These are phyloP conservation scores for Seriola rivoliana DNA, from an alignment of 2,113 vertebrate genomes.

Conservation along the genomic window DNA sequence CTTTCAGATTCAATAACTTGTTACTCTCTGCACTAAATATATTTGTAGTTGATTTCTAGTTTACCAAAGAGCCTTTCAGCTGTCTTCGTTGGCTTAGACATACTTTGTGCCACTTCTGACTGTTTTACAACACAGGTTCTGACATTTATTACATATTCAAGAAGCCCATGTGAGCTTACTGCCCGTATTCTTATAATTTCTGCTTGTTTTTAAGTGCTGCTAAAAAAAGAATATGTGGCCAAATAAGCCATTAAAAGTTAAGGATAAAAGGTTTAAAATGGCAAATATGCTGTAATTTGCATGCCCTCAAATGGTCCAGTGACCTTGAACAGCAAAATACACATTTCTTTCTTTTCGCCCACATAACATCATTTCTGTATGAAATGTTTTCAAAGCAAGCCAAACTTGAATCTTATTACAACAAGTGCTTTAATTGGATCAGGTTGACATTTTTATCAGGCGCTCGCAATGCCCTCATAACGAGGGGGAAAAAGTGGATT, in stretches of 20 bases:
- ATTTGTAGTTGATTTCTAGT: constrained; percentile 5
- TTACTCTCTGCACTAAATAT: background rate
- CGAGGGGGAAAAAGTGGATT: constrained; percentile 77
- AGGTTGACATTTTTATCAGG: constrained; percentile 83
- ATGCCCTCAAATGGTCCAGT: constrained; percentile 48
- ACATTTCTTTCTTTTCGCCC: background rate
- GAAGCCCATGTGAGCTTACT: background rate
- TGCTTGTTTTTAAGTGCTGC: background rate
- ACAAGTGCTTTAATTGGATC: constrained; percentile 82
- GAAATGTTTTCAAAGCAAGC: constrained; percentile 68
- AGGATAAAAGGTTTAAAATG: constrained; percentile 29
- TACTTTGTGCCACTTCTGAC: constrained; percentile 1
- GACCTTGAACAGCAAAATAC: constrained; percentile 55
- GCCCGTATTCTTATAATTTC: constrained; percentile 1
- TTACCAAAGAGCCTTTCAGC: constrained; percentile 11
- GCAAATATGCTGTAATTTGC: constrained; percentile 19
- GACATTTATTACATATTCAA: constrained; percentile 1
- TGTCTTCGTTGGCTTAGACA: background rate
- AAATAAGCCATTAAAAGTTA: constrained; percentile 29
- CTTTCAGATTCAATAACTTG: background rate
- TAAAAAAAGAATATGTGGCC: constrained; percentile 12
- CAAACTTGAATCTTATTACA: constrained; percentile 78
- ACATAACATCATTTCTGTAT: constrained; percentile 62
- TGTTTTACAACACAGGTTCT: background rate
- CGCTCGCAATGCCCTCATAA: constrained; percentile 77